Evolutionary conservation across 2,797 vertebrate genomes (phyloP), one percentile per base, ranked within the genome.

Genomic region (Siniperca obscura): DNA sequence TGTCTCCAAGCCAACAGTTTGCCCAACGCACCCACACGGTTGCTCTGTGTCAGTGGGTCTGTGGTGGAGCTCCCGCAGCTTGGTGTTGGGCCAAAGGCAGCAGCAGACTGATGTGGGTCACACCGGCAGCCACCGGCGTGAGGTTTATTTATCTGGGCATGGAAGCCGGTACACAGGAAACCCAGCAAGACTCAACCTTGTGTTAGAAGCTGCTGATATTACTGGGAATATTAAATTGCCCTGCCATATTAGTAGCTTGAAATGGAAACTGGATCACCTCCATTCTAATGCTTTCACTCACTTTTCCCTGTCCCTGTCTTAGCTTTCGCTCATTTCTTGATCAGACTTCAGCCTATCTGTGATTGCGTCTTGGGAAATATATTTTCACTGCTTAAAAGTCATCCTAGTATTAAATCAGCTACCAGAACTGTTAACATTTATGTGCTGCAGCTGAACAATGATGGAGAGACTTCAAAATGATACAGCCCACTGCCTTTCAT

Each of bases 71-170:
- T 95, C 94, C 94, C 94, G 92, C 87, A 93, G 94, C 91, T 93
- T 95, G 95, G 87, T 92, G 76, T 75, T 11, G 40, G 40, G 92
- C 95, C 95, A 96, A 93, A 91, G 81, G 93, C 90, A 94, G 89
- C 87, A 81, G 78, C 21, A 52, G 61, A 83, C 87, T 91, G 70
- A 86, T 90, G 89, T 90, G 90, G 87, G 91, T 91, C 78, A 44
- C 89, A 88, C 89, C 87, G 74, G 89, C 91, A 93, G 92, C 93
- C 91, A 88, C 89, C 70, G 85, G 89, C 80, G 83, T 91, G 84
- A 93, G 91, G 89, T 95, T 95, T 96, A 91, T 96, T 96, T 96
- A 90, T 96, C 91, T 94, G 88, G 95, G 95, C 94, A 93, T 22
- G 48, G 38, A 80, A 80, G 88, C 83, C 84, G 27, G 84, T 92